Evolutionary conservation across 1,140 invertebrate genomes (phyloP).

Genomic region (Drosophila kanapiae): DNA sequence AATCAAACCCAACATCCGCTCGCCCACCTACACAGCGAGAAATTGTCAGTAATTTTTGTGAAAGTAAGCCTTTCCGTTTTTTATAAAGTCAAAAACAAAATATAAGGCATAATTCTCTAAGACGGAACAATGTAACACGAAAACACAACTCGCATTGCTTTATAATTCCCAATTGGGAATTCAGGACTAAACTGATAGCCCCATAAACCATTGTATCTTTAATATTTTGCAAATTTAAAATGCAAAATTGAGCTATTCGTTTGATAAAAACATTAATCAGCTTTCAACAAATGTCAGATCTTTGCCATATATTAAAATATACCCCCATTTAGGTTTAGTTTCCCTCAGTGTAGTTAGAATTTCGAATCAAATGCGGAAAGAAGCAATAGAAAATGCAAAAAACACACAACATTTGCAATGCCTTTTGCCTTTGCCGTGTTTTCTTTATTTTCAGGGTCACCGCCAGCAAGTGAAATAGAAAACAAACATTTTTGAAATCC

Average conservation of each 20-base stretch:
- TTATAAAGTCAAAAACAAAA: too few species aligned
- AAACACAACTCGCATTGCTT: background rate
- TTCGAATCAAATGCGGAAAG: conserved; percentile 64
- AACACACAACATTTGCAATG: conserved; percentile 24
- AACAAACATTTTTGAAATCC: conserved; percentile 55
- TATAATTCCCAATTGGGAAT: background rate
- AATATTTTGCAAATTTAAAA: background rate
- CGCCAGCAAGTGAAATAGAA: conserved; percentile 65
- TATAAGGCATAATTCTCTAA: too few species aligned
- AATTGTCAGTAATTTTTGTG: too few species aligned
- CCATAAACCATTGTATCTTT: background rate
- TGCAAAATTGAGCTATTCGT: background rate
- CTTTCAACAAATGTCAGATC: too few species aligned
- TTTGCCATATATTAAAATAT: too few species aligned
- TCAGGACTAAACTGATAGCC: too few species aligned
- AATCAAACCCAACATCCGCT: background rate
- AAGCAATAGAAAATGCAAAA: conserved; percentile 56
- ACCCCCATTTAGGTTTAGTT: background rate
- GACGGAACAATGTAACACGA: background rate
- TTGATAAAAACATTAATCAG: too few species aligned
- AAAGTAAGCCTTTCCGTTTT: too few species aligned
- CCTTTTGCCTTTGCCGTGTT: conserved; percentile 12
- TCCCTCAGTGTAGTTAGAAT: conserved; percentile 21
- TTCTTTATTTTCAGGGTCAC: conserved; percentile 47
- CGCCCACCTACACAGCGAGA: background rate